These are phyloP conservation scores for Drosophila funebris DNA, from an alignment of 1,140 invertebrate species.

Conservation along the genomic window DNA sequence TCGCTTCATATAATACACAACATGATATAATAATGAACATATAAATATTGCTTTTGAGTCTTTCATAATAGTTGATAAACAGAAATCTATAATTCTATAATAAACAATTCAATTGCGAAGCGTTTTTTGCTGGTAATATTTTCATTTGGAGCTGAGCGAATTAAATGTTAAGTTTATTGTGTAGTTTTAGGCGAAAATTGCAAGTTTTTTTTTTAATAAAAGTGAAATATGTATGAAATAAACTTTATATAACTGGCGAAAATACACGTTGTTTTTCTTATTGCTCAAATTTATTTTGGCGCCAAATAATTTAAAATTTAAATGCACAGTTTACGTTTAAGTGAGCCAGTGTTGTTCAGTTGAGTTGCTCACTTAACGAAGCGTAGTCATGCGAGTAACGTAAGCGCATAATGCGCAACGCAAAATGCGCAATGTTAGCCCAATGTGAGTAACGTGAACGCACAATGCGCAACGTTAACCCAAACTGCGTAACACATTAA, in stretches of 20 bases:
- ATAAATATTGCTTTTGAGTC: slow-evolving; percentile 77
- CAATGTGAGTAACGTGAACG: slow-evolving; percentile 37
- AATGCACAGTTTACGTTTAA: slow-evolving; percentile 1
- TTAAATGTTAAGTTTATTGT: slow-evolving; percentile 80
- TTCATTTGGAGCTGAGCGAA: slow-evolving; percentile 49
- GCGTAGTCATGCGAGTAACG: background rate
- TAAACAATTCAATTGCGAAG: slow-evolving; percentile 1
- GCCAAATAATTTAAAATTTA: background rate
- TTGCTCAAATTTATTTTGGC: background rate
- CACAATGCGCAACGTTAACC: slow-evolving; percentile 29
- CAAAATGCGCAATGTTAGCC: slow-evolving; percentile 21
- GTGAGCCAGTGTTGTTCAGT: background rate
- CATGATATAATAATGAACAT: slow-evolving; percentile 31
- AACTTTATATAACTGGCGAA: slow-evolving; percentile 70
- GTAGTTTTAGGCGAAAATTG: slow-evolving; percentile 75
- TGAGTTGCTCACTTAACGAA: slow-evolving; percentile 24
- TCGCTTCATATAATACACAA: slow-evolving; percentile 37
- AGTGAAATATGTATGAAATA: slow-evolving; percentile 53
- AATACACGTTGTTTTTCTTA: slow-evolving; percentile 11
- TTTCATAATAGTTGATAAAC: slow-evolving; percentile 62
- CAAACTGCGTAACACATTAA: slow-evolving; percentile 29
- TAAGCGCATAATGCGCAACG: slow-evolving; percentile 7
- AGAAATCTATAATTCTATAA: slow-evolving; percentile 4
- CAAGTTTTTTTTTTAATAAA: slow-evolving; percentile 59
- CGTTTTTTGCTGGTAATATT: slow-evolving; percentile 33